A percentile compares a stretch with the other conserved stretches of the same genome.
Evolutionary conservation across 1,140 invertebrate species (phyloP).

Genomic region (Pachyrhynchus sulphureomaculatus): DNA sequence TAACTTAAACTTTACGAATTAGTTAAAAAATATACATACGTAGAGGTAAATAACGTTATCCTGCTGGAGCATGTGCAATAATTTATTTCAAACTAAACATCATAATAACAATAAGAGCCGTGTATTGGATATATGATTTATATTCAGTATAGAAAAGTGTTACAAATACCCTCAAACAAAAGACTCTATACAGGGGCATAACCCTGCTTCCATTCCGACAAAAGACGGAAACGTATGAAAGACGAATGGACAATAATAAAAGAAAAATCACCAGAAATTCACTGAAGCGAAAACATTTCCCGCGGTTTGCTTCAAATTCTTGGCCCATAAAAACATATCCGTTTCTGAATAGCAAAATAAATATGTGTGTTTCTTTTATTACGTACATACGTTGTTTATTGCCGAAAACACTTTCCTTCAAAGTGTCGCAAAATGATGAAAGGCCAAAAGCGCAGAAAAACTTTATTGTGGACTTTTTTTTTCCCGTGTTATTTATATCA

Average conservation of each 20-base stretch:
- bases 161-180: conserved; percentile 18
- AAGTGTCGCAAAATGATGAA: conserved; percentile 10
- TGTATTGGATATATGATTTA: no score
- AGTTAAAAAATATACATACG: no score
- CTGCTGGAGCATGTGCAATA: no score
- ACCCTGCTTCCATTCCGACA: conserved; percentile 10
- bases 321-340: conserved; percentile 30
- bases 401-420: conserved; percentile 21
- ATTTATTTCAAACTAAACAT: no score
- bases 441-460: conserved; percentile 11
- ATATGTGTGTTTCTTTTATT: conserved; percentile 16
- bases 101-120: no score
- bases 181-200: conserved; percentile 5
- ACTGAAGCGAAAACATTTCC: conserved; percentile 25
- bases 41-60: no score
- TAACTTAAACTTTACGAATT: no score
- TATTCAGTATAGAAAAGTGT: conserved; percentile 6
- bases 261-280: conserved; percentile 20
- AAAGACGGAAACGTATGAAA: conserved; percentile 25
- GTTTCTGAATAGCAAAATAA: conserved; percentile 21
- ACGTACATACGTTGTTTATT: conserved; percentile 25
- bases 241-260: conserved; percentile 32
- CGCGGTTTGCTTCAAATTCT: conserved; percentile 22
- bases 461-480: conserved; percentile 18
- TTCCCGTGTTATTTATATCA: conserved; percentile 20